A percentile compares a stretch with the other conserved stretches of the same genome.
Evolutionary conservation across 2,797 vertebrate species (phyloP).

Genomic region (Botia almorhae): DNA sequence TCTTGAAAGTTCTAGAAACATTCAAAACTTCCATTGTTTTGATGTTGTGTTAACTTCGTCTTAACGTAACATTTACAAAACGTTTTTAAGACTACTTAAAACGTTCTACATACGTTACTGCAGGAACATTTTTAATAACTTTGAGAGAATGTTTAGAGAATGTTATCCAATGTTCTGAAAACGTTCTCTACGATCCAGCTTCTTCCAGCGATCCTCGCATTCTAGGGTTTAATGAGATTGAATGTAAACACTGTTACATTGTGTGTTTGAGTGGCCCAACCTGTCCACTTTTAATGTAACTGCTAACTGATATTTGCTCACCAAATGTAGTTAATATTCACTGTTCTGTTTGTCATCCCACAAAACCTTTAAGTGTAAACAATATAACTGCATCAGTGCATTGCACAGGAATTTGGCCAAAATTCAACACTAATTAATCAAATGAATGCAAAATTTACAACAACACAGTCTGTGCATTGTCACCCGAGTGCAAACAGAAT

Average conservation of each 20-base stretch:
- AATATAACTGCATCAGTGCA: not conserved
- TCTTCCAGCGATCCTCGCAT: too few species aligned
- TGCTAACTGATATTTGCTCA: not conserved
- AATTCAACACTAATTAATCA: not conserved
- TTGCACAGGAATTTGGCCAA: not conserved
- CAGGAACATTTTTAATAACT: too few species aligned
- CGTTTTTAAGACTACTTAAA: too few species aligned
- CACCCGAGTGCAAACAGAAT: not conserved
- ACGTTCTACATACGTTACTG: too few species aligned
- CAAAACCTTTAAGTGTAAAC: constrained; percentile 15
- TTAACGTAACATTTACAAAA: too few species aligned
- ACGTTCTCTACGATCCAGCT: too few species aligned
- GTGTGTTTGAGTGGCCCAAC: constrained; percentile 9
- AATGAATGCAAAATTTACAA: not conserved
- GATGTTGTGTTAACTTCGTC: too few species aligned
- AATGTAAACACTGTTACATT: constrained; percentile 1
- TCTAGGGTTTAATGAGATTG: not conserved
- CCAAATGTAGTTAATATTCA: constrained; percentile 5
- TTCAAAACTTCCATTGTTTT: too few species aligned
- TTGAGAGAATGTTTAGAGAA: too few species aligned
- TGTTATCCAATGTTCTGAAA: too few species aligned
- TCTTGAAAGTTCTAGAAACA: too few species aligned
- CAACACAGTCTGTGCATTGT: not conserved
- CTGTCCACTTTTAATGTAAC: not conserved
- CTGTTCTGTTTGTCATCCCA: not conserved